phyloP scores from a whole-genome alignment of 2,797 vertebrate species.

The Jordanella pulchra region DNA sequence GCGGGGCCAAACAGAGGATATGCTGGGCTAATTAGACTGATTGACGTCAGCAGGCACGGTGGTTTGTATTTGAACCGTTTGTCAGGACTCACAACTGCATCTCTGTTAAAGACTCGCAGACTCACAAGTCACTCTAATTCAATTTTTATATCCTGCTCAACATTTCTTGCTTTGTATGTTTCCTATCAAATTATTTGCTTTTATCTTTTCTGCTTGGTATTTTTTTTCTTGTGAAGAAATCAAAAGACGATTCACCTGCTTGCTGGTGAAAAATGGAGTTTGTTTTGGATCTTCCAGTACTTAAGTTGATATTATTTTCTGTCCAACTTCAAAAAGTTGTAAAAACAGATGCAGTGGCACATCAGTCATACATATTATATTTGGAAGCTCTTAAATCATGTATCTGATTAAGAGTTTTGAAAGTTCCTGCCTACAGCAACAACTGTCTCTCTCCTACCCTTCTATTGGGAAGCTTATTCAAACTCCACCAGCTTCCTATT shows the following conservation, averaged over 20 bases:
- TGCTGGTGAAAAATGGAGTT: neutral
- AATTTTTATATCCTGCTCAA: slow-evolving; percentile 18
- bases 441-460: neutral
- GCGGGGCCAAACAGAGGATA: slow-evolving; percentile 68
- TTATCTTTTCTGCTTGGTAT: slow-evolving; percentile 22
- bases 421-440: slow-evolving; percentile 7
- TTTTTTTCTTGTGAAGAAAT: neutral
- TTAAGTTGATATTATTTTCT: neutral
- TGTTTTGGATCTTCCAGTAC: neutral
- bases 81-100: slow-evolving; percentile 56
- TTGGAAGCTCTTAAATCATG: slow-evolving; percentile 17
- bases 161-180: slow-evolving; percentile 12
- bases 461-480: neutral
- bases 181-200: slow-evolving; percentile 1
- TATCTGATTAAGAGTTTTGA: neutral
- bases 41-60: slow-evolving; percentile 75
- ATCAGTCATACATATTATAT: neutral
- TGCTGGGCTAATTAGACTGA: slow-evolving; percentile 72
- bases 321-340: slow-evolving; percentile 2
- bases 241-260: slow-evolving; percentile 10
- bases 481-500: neutral
- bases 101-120: slow-evolving; percentile 40
- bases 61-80: slow-evolving; percentile 74
- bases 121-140: slow-evolving; percentile 38
- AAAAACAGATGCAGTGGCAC: neutral